Conservation (phyloP, 2,888 invertebrate species). For the Luperina testacea region DNA sequence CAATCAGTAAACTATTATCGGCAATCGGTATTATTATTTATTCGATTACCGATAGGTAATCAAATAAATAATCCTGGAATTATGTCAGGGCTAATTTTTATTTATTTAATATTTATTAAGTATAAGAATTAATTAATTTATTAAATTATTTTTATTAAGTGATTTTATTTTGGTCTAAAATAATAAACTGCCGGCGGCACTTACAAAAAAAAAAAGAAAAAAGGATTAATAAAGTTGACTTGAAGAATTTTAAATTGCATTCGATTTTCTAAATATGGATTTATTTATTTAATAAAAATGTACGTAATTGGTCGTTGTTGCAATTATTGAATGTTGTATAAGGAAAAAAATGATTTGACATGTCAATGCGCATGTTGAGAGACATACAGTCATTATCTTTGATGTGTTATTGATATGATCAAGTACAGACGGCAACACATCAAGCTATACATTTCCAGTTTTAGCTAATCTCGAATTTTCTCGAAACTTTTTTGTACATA, state of each 20-base stretch:
- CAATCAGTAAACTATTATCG: not conserved
- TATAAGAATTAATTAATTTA: constrained; percentile 19
- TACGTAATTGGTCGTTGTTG: constrained; percentile 30
- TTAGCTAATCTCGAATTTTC: too few species aligned
- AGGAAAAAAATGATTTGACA: constrained; percentile 9
- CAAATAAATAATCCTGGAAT: constrained; percentile 23
- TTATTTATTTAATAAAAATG: constrained; percentile 47
- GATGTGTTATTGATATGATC: constrained; percentile 41
- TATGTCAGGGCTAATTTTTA: constrained; percentile 40
- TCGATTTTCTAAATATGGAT: constrained; percentile 47
- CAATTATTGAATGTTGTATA: constrained; percentile 35
- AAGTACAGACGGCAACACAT: not conserved
- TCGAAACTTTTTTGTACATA: too few species aligned
- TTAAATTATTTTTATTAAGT: too few species aligned
- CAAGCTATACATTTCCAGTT: too few species aligned
- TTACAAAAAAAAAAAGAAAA: too few species aligned
- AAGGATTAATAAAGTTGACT: constrained; percentile 2
- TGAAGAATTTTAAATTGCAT: constrained; percentile 39
- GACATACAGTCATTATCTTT: constrained; percentile 16
- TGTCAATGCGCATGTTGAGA: constrained; percentile 9
- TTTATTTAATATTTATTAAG: constrained; percentile 15
- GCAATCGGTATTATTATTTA: too few species aligned
- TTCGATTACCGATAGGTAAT: constrained; percentile 22
- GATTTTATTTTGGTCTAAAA: too few species aligned
- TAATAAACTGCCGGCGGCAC: too few species aligned